A percentile compares a stretch with the other conserved stretches of the same genome.
phyloP scores from a whole-genome alignment of 2,113 vertebrate genomes.

The Cyprinodon brontotheroides region DNA sequence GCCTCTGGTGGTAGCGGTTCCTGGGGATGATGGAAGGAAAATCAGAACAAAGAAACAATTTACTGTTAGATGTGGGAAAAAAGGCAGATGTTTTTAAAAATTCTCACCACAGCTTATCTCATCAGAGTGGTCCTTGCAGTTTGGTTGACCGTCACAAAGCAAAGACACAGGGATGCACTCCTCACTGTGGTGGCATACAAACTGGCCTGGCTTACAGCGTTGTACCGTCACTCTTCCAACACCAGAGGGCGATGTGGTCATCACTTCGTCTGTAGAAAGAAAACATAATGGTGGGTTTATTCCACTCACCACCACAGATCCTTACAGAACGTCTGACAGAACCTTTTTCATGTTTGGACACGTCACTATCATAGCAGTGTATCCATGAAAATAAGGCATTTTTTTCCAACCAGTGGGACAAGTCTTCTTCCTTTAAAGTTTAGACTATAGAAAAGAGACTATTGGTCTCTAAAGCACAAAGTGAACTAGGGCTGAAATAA shows the following conservation, averaged over 20 bases:
- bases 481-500: too few relatives aligned
- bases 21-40: constrained; percentile 24
- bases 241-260: constrained; percentile 60
- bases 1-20: constrained; percentile 54
- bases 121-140: constrained; percentile 74
- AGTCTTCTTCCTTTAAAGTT: too few relatives aligned
- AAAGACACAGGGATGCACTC: constrained; percentile 70
- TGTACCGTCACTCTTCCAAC: constrained; percentile 45
- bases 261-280: constrained; percentile 65
- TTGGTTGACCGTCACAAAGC: constrained; percentile 76
- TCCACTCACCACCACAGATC: background rate
- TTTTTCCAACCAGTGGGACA: too few relatives aligned
- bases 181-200: constrained; percentile 63
- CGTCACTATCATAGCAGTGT: too few relatives aligned
- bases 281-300: too few relatives aligned
- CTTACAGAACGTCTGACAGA: background rate
- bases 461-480: too few relatives aligned
- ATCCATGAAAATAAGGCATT: too few relatives aligned
- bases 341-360: background rate
- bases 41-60: background rate
- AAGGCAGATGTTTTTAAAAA: too few relatives aligned
- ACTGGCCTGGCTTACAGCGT: constrained; percentile 63
- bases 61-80: background rate
- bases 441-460: too few relatives aligned
- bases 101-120: constrained; percentile 76